These are phyloP conservation scores for Barypeithes pellucidus DNA, from an alignment of 2,888 invertebrate species.

Conservation along the genomic window DNA sequence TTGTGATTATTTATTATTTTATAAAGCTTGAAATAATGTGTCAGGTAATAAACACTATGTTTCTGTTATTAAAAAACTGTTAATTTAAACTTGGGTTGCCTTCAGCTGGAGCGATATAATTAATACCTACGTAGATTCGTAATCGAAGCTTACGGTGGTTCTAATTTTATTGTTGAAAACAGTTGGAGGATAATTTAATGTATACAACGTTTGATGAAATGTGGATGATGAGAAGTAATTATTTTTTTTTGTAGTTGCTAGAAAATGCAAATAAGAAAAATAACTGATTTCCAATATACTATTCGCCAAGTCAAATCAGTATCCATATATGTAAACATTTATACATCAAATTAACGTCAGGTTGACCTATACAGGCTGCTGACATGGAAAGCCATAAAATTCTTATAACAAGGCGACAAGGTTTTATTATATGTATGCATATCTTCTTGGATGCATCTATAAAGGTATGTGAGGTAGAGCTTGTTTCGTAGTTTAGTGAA, in stretches of 20 bases:
- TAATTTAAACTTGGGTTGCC: slow-evolving; percentile 42
- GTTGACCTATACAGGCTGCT: no score
- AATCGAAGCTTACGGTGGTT: slow-evolving; percentile 11
- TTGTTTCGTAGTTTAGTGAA: no score
- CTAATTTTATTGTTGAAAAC: slow-evolving; percentile 6
- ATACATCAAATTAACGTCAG: no score
- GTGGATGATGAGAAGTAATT: background rate
- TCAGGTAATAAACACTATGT: slow-evolving; percentile 54
- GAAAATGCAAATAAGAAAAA: background rate
- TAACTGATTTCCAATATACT: no score
- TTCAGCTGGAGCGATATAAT: slow-evolving; percentile 24
- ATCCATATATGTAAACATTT: no score
- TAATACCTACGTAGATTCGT: slow-evolving; percentile 35
- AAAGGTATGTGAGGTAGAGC: no score
- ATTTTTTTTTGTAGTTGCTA: background rate
- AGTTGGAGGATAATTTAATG: slow-evolving; percentile 11
- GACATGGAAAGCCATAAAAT: no score
- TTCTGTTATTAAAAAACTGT: slow-evolving; percentile 52
- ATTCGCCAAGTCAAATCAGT: no score
- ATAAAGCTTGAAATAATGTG: slow-evolving; percentile 53
- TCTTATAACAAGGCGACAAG: no score
- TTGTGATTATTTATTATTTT: slow-evolving; percentile 53
- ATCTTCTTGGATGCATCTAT: no score
- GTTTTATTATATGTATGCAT: no score
- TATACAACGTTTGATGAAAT: background rate